Base-by-base conservation (phyloP, 2,113 vertebrate species). In the Meleagris gallopavo region DNA sequence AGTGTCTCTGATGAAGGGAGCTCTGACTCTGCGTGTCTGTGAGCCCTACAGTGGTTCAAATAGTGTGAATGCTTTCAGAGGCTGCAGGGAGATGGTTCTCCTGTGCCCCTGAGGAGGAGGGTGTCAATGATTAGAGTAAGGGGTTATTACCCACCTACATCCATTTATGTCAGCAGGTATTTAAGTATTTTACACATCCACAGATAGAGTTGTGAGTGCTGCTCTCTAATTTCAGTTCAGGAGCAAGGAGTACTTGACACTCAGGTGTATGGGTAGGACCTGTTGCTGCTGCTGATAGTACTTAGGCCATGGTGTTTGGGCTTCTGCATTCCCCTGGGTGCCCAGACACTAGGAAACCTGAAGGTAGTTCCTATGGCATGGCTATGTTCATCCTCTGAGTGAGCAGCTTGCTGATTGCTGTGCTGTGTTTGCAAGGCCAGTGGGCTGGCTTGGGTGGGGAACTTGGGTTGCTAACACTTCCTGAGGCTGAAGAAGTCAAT, bases 391-490 rank as follows among this genome's bases (percentile, higher is more conserved):
- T 43, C 40, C 58, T 89, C 19, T 36, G 5, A 11, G 15, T 5
- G 6, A 69, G 9, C 52, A 27, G 9, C 60, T 48, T 38, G 24
- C 10, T 74, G 24, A 17, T 22, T 48, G 41, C 46, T 24, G 19
- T 84, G 62, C 21, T 0, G 0, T 8, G 4, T 79, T 74, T 67
- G 38, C 55, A 52, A 55, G 32, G 50, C 25, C 20, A 9, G 0
- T n/a, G 50, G 43, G 11, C 22, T 69, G 16, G 11, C 5, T 86
- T 15, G 40, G 19, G 29, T 9, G 34, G 46, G 54, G 52, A 73
- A 62, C 8, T 40, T 82, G 29, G 2, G 38, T 38, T 55, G 16
- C 7, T 76, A 40, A 8, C 10, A 6, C 4, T 52, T 75, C 7
- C 11, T 52, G 48, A 78, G 22, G 22, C 48, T 70, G 41, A 72